Base-by-base conservation (phyloP, 2,797 vertebrate genomes). In the Rhabdophis nuchalis region DNA sequence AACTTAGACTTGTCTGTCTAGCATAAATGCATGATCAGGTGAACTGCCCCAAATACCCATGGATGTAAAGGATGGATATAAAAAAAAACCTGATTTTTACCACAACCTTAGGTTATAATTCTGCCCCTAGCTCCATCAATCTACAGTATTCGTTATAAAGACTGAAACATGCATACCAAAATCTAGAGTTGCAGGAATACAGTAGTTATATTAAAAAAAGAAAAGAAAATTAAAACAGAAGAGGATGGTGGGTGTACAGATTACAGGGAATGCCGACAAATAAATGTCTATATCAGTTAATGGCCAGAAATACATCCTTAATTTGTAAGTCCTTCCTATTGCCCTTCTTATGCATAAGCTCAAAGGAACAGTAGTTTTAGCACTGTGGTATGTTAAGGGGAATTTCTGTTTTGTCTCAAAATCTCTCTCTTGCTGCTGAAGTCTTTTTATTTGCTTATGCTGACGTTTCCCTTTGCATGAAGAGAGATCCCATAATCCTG, bases 401-500 rank as follows among this genome's bases (percentile, higher is more conserved):
- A 90, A 91, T 93, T 93, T 94, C 94, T 96, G 46, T 50, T 88
- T 91, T n/a, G 46, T 92, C 54, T 68, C 93, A 94, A 96, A 93
- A 0, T 0, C 0, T 2, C 86, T 57, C 41, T 61, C 41, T 88
- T 89, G 85, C 90, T 95, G 93, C 94, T 1, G 36, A 90, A 58
- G 93, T 16, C 57, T 92, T 95, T 93, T 94, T 92, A 91, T 95
- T 96, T 96, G 91, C 94, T 96, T 94, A 90, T 85, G 56, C 92
- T 91, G 85, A 94, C 94, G 93, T 94, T 95, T 94, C 57, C 88
- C 68, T 96, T 96, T 96, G 92, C 25, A 77, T 95, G 91, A 94
- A 95, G 86, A 96, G 50, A 96, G 96, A 94, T 92, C 85, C 87
- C 90, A 94, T 96, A 95, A 96, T 96, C 95, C 64, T 11, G 3